Evolutionary conservation across 23 tunicate species (phyloP).

Genomic region (Ascidia mentula): DNA sequence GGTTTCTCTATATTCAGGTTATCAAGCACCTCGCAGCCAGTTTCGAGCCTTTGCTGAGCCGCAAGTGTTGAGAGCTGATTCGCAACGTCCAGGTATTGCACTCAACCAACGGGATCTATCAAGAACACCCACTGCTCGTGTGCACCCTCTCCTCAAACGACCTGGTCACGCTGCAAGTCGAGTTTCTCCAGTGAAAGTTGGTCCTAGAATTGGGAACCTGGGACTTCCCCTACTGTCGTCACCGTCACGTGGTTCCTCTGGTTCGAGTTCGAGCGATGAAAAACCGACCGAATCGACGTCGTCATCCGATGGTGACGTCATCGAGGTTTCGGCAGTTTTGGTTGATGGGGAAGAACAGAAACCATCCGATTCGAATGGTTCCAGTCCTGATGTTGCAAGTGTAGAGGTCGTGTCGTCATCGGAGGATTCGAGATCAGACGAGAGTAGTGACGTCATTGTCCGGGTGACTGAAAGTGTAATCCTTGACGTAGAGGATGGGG

Average conservation of each 20-base stretch:
- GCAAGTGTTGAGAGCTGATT: constrained; percentile 32
- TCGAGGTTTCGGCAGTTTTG: neutral
- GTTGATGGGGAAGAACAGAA: neutral
- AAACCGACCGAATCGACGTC: neutral
- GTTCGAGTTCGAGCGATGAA: constrained; percentile 7
- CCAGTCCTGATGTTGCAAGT: neutral
- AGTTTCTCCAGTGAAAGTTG: constrained; percentile 10
- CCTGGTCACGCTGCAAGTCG: constrained; percentile 71
- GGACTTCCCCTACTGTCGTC: constrained; percentile 47
- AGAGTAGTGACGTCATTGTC: neutral
- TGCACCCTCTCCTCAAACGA: constrained; percentile 70
- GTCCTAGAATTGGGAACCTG: constrained; percentile 38
- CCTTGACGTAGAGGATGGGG: neutral
- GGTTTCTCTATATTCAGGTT: constrained; percentile 39
- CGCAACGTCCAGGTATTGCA: constrained; percentile 19
- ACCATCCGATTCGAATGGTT: neutral
- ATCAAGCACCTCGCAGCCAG: constrained; percentile 67
- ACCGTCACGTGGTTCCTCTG: constrained; percentile 24
- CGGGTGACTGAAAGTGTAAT: neutral
- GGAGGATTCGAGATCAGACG: neutral
- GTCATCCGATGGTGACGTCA: constrained; percentile 18
- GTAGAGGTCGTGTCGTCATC: neutral
- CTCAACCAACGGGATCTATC: constrained; percentile 46
- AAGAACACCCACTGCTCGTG: constrained; percentile 72
- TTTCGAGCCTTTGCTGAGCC: constrained; percentile 83